Evolutionary conservation across 2,797 vertebrate species (phyloP).

Genomic region (Anableps anableps): DNA sequence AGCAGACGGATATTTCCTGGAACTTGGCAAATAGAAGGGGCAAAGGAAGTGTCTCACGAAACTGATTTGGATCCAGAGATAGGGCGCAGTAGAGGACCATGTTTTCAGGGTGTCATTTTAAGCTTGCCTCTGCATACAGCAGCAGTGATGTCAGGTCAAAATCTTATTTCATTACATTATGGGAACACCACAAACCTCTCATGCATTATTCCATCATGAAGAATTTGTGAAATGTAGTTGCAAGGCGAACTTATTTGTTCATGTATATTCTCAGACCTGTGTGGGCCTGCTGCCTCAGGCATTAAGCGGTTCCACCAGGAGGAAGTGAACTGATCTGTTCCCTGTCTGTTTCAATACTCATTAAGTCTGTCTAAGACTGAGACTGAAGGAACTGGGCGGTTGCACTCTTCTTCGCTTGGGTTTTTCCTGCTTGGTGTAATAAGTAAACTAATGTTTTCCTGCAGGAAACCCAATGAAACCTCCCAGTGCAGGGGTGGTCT

Average conservation of each 20-base stretch:
- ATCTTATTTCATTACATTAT: constrained; percentile 37
- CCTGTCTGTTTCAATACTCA: constrained; percentile 61
- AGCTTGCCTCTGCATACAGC: not conserved
- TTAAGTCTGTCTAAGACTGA: constrained; percentile 61
- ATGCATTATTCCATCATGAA: constrained; percentile 52
- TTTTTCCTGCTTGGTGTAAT: constrained; percentile 51
- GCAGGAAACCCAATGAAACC: constrained; percentile 56
- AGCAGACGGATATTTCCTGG: not conserved
- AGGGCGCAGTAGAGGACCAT: not conserved
- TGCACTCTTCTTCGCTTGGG: constrained; percentile 30
- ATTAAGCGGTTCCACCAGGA: constrained; percentile 39
- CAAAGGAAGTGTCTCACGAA: not conserved
- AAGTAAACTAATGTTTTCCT: constrained; percentile 57
- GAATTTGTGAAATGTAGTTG: constrained; percentile 45
- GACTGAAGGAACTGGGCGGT: constrained; percentile 46
- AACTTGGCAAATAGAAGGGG: not conserved
- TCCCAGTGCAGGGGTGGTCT: constrained; percentile 65
- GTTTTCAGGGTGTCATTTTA: not conserved
- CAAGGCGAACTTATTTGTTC: constrained; percentile 45
- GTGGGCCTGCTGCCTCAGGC: constrained; percentile 27
- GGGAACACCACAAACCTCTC: constrained; percentile 49
- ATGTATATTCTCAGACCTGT: constrained; percentile 51
- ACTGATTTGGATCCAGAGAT: not conserved
- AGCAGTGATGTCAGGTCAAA: constrained; percentile 15
- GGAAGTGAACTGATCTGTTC: constrained; percentile 60